Base-by-base conservation (phyloP, 2,797 vertebrate genomes). In the Botia almorhae region DNA sequence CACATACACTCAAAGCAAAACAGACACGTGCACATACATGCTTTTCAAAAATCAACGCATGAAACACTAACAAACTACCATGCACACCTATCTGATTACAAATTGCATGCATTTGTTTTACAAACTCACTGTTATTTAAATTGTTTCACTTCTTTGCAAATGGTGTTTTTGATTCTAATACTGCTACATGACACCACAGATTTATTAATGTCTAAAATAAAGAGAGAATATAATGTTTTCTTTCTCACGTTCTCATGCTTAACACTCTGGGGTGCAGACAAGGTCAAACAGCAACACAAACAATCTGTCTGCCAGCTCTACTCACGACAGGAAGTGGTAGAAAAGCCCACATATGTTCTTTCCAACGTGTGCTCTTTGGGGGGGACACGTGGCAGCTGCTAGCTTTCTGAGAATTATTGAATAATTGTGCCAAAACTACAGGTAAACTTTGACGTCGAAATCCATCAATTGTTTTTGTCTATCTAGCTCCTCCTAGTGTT, bases 311-410 rank as follows among this genome's bases (percentile, higher is more conserved):
- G n/a, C n/a, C n/a, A n/a, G n/a, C n/a, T n/a, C n/a, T n/a, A n/a
- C n/a, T n/a, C 78, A 82, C 50, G 56, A 76, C 76, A 87, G 86
- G 86, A 87, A 86, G 80, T 82, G 65, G 72, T 14, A 51, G 10
- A 46, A 10, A 51, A n/a, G 21, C 29, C 70, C 10, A 23, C 0
- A 2, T 12, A 5, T 76, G 56, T 83, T 73, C 53, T 83, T 71
- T 67, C 10, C 26, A 64, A 7, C 16, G n/a, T 14, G 43, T 71
- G 58, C 29, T 55, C 1, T 12, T n/a, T 33, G 26, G n/a, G n/a
- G n/a, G n/a, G n/a, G n/a, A 70, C 53, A 63, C 3, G 33, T 79
- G 69, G 55, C 19, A 53, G 26, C 19, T 4, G 1, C 13, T 48
- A 4, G 13, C 14, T 67, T 64, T 23, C 26, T 6, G 21, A 23